These are phyloP conservation scores for Trachelus iudaicus DNA, from an alignment of 2,888 invertebrate genomes.

Conservation along the genomic window DNA sequence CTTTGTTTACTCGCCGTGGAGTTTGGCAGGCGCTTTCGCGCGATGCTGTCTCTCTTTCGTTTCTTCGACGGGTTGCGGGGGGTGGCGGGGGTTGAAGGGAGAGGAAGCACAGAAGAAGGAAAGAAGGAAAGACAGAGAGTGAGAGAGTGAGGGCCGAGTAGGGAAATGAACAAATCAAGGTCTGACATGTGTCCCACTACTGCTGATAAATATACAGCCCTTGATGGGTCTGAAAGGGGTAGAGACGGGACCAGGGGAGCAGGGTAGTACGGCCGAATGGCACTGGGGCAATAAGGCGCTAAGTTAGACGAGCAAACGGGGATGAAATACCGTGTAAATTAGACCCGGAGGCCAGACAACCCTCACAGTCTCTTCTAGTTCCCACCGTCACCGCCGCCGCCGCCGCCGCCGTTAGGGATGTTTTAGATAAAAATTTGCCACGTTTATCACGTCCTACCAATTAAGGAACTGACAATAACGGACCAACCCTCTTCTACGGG, in stretches of 20 bases:
- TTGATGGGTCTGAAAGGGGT: slow-evolving; percentile 16
- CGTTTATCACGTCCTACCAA: slow-evolving; percentile 18
- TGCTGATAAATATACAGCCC: slow-evolving; percentile 28
- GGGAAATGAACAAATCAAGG: too few species aligned
- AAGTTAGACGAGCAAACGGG: slow-evolving; percentile 14
- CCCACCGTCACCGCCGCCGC: too few species aligned
- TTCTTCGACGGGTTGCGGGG: too few species aligned
- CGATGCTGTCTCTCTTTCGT: too few species aligned
- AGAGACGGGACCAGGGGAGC: too few species aligned
- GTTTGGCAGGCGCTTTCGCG: not conserved
- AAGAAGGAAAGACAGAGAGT: too few species aligned
- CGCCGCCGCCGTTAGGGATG: not conserved
- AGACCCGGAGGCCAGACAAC: too few species aligned
- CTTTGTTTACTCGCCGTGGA: not conserved
- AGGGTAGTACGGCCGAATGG: not conserved
- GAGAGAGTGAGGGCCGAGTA: too few species aligned
- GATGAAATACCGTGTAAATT: too few species aligned
- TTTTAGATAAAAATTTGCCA: slow-evolving; percentile 15
- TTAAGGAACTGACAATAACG: slow-evolving; percentile 7
- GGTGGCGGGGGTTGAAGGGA: not conserved
- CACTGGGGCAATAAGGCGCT: slow-evolving; percentile 1
- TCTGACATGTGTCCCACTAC: slow-evolving; percentile 5
- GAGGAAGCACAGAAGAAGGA: not conserved
- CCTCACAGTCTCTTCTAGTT: too few species aligned
- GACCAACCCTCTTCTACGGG: not conserved